These are phyloP conservation scores for Spicauda simplicius DNA, from an alignment of 2,888 invertebrate genomes.

Conservation along the genomic window DNA sequence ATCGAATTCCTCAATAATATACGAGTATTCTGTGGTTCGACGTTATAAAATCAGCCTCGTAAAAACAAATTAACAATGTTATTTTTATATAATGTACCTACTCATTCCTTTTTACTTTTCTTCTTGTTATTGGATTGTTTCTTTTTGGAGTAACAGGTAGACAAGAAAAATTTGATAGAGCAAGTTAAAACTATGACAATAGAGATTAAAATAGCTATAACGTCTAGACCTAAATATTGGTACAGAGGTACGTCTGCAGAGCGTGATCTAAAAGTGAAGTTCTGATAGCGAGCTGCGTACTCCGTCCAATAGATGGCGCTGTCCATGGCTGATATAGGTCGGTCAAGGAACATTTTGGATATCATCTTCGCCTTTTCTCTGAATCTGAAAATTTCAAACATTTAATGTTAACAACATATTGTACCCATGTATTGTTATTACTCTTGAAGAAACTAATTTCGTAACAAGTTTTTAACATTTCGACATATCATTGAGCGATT, in stretches of 20 bases:
- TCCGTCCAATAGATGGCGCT: constrained; percentile 85
- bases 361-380: constrained; percentile 65
- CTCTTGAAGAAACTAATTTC: no score
- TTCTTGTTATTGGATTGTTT: background rate
- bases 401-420: background rate
- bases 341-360: constrained; percentile 79
- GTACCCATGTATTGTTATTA: no score
- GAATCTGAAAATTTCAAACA: constrained; percentile 58
- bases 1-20: no score
- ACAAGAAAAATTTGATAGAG: background rate
- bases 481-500: no score
- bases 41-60: no score
- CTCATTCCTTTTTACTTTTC: constrained; percentile 3
- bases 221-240: constrained; percentile 69
- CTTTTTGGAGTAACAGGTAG: background rate
- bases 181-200: background rate
- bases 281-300: constrained; percentile 75
- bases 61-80: no score
- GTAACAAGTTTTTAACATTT: no score
- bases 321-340: constrained; percentile 76
- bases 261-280: constrained; percentile 65
- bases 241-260: constrained; percentile 64
- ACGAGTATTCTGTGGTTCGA: no score
- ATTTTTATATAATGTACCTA: background rate
- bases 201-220: constrained; percentile 37